These are phyloP conservation scores for Clarias laeviceps DNA, from an alignment of 2,797 vertebrate genomes.

Conservation along the genomic window DNA sequence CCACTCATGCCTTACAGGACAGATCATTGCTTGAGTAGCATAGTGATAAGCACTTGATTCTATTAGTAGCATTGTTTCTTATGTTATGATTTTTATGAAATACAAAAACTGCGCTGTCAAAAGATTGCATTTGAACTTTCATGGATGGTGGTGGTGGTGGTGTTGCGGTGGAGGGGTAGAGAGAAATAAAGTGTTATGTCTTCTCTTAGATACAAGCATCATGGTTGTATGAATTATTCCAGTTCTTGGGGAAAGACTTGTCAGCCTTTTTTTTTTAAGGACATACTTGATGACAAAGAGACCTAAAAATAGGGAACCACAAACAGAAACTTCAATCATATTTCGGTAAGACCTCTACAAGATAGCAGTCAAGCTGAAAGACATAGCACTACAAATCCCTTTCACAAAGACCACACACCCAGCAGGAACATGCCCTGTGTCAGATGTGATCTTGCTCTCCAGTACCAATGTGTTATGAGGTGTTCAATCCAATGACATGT, in stretches of 20 bases:
- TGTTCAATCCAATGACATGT: not conserved
- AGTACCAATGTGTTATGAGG: not conserved
- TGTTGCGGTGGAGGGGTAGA: not conserved
- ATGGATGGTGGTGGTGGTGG: not conserved
- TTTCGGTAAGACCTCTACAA: not conserved
- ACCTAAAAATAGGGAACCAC: not conserved
- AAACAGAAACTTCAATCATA: not conserved
- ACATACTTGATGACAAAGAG: not conserved
- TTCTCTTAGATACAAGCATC: not conserved
- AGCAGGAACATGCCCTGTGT: not conserved
- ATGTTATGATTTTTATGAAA: not conserved
- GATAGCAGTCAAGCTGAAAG: not conserved
- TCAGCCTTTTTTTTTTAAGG: not conserved
- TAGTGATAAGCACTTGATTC: too few species aligned
- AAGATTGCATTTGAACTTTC: not conserved
- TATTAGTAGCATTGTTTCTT: not conserved
- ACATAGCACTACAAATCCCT: not conserved
- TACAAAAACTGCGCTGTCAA: not conserved
- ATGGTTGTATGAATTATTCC: not conserved
- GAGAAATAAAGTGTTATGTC: not conserved
- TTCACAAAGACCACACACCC: not conserved
- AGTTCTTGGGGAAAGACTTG: not conserved
- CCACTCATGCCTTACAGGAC: not conserved
- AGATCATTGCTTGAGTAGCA: not conserved
- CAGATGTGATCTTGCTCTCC: not conserved